These are phyloP conservation scores for Penaeus japonicus DNA, from an alignment of 1,140 invertebrate species.

Conservation along the genomic window DNA sequence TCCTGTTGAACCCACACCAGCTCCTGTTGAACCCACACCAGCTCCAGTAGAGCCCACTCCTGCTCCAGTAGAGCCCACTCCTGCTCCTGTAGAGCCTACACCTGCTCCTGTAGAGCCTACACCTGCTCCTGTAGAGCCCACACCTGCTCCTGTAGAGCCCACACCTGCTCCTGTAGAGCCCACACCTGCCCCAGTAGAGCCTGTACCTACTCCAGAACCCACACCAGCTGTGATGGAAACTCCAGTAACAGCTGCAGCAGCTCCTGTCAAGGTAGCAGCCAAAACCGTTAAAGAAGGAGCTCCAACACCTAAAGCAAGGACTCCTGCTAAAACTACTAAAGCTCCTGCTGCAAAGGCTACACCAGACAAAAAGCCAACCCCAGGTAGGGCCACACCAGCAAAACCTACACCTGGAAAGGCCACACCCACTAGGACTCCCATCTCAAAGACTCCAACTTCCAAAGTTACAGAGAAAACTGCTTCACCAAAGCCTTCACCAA, in stretches of 20 bases:
- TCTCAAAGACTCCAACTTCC: conserved; percentile 9
- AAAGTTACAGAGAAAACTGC: conserved; percentile 35
- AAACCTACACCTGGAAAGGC: conserved; percentile 64
- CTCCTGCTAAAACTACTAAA: conserved; percentile 26
- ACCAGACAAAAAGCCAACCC: conserved; percentile 35
- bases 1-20: neutral
- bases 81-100: neutral
- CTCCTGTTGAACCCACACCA: neutral
- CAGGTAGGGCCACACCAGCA: conserved; percentile 35
- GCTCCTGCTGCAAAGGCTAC: conserved; percentile 15
- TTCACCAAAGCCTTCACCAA: neutral
- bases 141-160: neutral
- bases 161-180: neutral
- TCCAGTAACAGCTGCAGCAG: neutral
- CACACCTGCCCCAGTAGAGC: neutral
- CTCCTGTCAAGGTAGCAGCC: neutral
- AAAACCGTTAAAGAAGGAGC: neutral
- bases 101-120: neutral
- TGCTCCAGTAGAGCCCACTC: neutral
- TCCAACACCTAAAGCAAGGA: neutral
- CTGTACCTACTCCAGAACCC: neutral
- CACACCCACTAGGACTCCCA: conserved; percentile 27
- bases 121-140: neutral
- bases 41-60: neutral
- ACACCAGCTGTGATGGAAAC: neutral